A percentile compares a stretch with the other conserved stretches of the same genome.
These are phyloP conservation scores for Alligator sinensis DNA, from an alignment of 2,113 vertebrate species.

Conservation along the genomic window DNA sequence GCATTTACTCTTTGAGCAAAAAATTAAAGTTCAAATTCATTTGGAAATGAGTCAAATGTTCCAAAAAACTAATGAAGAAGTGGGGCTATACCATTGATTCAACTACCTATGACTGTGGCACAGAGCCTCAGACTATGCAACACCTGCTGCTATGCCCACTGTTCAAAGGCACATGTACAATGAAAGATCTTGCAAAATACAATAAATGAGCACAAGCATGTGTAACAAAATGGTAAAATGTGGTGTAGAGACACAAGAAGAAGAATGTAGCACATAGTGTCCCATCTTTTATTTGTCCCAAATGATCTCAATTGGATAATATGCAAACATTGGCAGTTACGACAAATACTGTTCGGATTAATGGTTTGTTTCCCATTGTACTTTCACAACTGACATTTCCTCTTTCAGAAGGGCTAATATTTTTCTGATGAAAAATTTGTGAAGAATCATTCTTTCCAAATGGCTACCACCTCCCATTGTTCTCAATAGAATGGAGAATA, in stretches of 20 bases:
- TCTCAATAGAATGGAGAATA: neutral
- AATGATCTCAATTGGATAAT: neutral
- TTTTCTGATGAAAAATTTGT: neutral
- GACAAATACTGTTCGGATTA: neutral
- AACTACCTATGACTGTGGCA: too few species aligned
- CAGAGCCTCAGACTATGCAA: too few species aligned
- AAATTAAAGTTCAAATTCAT: constrained; percentile 10
- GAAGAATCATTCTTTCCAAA: neutral
- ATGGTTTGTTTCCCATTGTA: neutral
- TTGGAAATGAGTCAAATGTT: neutral
- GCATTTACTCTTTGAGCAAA: neutral
- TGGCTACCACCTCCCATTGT: neutral
- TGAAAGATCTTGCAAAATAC: too few species aligned
- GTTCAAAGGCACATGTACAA: too few species aligned
- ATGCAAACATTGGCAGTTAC: neutral
- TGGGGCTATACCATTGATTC: too few species aligned
- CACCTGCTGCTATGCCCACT: too few species aligned
- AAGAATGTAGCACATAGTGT: neutral
- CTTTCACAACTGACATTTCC: neutral
- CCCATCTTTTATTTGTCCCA: neutral
- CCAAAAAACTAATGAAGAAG: too few species aligned
- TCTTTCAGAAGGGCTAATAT: neutral
- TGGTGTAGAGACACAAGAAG: too few species aligned
- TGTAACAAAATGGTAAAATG: too few species aligned
- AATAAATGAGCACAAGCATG: too few species aligned